Evolutionary conservation across 2,888 invertebrate species (phyloP).

Genomic region (Nomada ruficornis): DNA sequence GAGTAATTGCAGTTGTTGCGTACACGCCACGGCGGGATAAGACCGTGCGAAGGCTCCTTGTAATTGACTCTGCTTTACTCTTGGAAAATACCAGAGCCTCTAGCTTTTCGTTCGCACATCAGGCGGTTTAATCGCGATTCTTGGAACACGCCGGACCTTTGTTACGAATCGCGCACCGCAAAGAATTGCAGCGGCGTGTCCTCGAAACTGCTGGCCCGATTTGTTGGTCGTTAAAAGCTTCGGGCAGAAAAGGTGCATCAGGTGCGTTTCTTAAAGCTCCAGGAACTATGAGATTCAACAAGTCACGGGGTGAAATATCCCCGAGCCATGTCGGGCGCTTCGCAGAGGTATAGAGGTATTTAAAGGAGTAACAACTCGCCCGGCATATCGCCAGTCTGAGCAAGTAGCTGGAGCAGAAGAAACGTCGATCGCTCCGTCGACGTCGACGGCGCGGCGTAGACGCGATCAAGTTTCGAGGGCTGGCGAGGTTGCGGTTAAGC

Average conservation of each 20-base stretch:
- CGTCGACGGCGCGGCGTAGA: conserved; percentile 8
- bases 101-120: background rate
- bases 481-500: conserved; percentile 37
- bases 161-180: background rate
- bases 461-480: conserved; percentile 43
- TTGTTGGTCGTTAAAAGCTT: background rate
- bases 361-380: conserved; percentile 15
- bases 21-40: conserved; percentile 3
- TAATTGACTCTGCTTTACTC: background rate
- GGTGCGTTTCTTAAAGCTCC: background rate
- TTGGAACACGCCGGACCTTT: background rate
- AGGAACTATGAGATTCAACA: conserved; percentile 23
- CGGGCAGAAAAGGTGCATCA: background rate
- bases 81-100: background rate
- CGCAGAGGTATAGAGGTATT: conserved; percentile 7
- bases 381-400: background rate
- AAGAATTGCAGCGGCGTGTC: background rate
- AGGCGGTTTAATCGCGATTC: background rate
- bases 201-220: background rate
- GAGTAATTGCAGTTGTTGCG: conserved; percentile 25
- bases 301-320: conserved; percentile 32
- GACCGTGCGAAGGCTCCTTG: background rate
- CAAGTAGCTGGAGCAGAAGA: background rate
- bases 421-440: conserved; percentile 34
- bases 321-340: background rate